Percentiles rank a stretch among this genome's conserved stretches.
Evolutionary conservation across 1,140 invertebrate species (phyloP).

Genomic region (Papilio polyxenes): DNA sequence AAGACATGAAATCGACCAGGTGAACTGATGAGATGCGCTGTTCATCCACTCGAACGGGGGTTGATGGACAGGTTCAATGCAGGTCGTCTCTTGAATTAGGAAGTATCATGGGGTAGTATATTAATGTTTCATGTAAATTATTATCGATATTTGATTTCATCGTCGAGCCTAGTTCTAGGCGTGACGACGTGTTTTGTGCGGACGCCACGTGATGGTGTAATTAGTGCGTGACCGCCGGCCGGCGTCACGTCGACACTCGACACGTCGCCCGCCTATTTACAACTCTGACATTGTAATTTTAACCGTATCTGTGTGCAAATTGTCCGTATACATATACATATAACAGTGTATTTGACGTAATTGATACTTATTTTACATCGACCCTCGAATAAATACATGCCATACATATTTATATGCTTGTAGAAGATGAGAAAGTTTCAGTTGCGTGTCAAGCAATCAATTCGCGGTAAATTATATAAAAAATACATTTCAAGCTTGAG

Average conservation of each 20-base stretch:
- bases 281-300: conserved; percentile 51
- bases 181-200: conserved; percentile 71
- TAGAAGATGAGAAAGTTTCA: conserved; percentile 45
- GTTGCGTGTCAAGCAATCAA: conserved; percentile 68
- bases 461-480: conserved; percentile 79
- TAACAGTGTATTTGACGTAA: not conserved
- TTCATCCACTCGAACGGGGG: too few species aligned
- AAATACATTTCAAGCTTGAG: conserved; percentile 80
- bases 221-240: conserved; percentile 71
- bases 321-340: not conserved
- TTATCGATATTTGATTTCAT: conserved; percentile 46
- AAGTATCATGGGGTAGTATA: not conserved
- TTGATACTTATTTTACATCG: not conserved
- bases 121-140: conserved; percentile 36
- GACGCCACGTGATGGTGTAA: conserved; percentile 74
- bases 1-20: too few species aligned
- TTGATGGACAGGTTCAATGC: too few species aligned
- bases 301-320: conserved; percentile 25
- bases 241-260: conserved; percentile 60
- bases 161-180: conserved; percentile 45
- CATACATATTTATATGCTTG: not conserved
- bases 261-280: conserved; percentile 59
- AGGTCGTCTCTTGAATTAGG: not conserved
- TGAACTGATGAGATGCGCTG: too few species aligned
- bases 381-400: not conserved